phyloP scores from a whole-genome alignment of 1,140 invertebrate species.

The Dendrolimus kikuchii region DNA sequence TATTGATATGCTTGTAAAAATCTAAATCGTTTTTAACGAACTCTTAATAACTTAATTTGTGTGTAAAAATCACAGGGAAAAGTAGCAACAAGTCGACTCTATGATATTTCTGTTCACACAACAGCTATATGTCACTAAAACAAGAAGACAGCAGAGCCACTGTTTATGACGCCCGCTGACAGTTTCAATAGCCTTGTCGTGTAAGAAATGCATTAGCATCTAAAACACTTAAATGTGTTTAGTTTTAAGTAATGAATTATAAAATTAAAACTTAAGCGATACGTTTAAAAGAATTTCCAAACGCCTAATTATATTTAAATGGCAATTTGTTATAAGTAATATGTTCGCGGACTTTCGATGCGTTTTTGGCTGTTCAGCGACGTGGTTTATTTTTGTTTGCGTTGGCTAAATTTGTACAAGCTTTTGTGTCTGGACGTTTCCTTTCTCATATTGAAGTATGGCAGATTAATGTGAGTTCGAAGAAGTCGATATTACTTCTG shows the following conservation, averaged over 20 bases:
- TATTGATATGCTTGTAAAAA: no score
- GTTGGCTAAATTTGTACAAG: constrained; percentile 18
- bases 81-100: constrained; percentile 2
- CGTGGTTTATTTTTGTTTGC: constrained; percentile 20
- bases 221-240: constrained; percentile 14
- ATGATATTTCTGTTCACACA: constrained; percentile 16
- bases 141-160: constrained; percentile 34
- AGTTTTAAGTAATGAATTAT: not conserved
- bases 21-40: no score
- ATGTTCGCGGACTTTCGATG: not conserved
- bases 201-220: constrained; percentile 9
- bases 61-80: no score
- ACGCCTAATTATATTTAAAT: constrained; percentile 3
- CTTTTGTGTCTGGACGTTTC: constrained; percentile 45
- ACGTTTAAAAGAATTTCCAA: not conserved
- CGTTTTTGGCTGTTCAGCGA: constrained; percentile 6
- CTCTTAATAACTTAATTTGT: no score
- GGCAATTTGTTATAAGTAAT: not conserved
- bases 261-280: no score
- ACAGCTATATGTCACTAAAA: constrained; percentile 30
- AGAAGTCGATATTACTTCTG: constrained; percentile 68
- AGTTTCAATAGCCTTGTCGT: constrained; percentile 41
- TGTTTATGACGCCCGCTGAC: constrained; percentile 49
- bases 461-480: constrained; percentile 67
- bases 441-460: constrained; percentile 62